Evolutionary conservation across 2,888 invertebrate species (phyloP), one percentile per base, ranked within the genome.

Genomic region (Latrodectus elegans): DNA sequence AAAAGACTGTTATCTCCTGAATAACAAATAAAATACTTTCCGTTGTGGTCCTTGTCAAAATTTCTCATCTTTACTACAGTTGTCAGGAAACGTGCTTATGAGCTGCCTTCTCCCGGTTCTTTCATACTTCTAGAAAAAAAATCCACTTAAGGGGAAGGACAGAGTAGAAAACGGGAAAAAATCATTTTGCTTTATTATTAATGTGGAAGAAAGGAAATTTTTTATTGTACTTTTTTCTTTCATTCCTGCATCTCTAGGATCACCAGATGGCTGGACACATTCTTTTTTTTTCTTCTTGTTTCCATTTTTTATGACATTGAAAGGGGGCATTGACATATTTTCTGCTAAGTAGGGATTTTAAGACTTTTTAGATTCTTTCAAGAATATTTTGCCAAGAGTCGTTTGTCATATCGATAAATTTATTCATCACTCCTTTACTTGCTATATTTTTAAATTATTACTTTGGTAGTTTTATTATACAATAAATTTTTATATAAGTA

Each of bases 151-250:
- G 71, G 77, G 71, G 77, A 71, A 51, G 83, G 70, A 76, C 81
- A 83, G 83, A 64, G 38, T 38, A 38, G 38, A 65, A 77, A 72
- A 52, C 51, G 70, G 75, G 76, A 81, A 84, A 84, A 84, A 84
- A 84, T 84, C 84, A 84, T 84, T 84, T 84, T 77, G 84, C 84
- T 84, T 84, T 84, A 84, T 84, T 84, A 84, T 84, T 84, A 84
- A 84, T 84, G 84, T 77, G 84, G 84, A 77, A 77, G 84, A 84
- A 77, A 72, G 65, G 84, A 72, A 51, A 76, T 74, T 82, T 82
- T 77, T 84, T 77, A 76, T 76, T 76, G 64, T 77, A 72, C 72
- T 64, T 67, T 84, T 72, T 73, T 64, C 77, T 84, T 84, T 84
- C 77, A 84, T 84, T 70, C 77, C 53, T 77, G 72, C 71, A 84